phyloP scores from a whole-genome alignment of 1,140 invertebrate genomes.

The Apis cerana region DNA sequence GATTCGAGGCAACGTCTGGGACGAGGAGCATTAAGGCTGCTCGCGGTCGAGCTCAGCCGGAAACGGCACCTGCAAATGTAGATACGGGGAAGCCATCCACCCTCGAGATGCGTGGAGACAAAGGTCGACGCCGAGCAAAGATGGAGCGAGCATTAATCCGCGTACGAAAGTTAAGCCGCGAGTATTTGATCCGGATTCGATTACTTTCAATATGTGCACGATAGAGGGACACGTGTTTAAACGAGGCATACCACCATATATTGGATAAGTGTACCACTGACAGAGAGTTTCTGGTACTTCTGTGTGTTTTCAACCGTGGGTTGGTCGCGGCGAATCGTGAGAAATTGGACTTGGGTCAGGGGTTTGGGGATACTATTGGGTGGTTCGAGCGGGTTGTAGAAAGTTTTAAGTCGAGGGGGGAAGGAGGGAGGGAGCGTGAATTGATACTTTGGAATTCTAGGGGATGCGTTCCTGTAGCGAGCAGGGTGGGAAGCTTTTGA shows the following conservation, averaged over 20 bases:
- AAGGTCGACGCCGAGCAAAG: neutral
- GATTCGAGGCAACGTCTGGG: neutral
- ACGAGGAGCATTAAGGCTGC: slow-evolving; percentile 8
- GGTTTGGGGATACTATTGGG: no score
- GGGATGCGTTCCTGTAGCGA: neutral
- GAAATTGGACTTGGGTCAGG: neutral
- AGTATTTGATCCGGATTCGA: slow-evolving; percentile 38
- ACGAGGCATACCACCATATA: neutral
- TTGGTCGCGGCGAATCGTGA: no score
- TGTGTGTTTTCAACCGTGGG: neutral
- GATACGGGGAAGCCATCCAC: neutral
- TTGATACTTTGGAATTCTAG: neutral
- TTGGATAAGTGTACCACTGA: neutral
- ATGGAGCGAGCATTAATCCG: slow-evolving; percentile 4
- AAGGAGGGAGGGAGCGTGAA: neutral
- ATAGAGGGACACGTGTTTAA: neutral
- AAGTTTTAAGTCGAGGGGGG: neutral
- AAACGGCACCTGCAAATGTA: slow-evolving; percentile 23
- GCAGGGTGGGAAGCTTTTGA: neutral
- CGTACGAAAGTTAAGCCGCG: neutral
- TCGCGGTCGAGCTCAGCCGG: slow-evolving; percentile 18
- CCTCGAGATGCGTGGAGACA: neutral
- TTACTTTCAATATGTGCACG: slow-evolving; percentile 9
- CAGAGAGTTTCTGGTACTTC: neutral
- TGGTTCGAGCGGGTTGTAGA: neutral